These are phyloP conservation scores for Ceratosolen solmsi DNA, from an alignment of 1,140 invertebrate species.

Conservation along the genomic window DNA sequence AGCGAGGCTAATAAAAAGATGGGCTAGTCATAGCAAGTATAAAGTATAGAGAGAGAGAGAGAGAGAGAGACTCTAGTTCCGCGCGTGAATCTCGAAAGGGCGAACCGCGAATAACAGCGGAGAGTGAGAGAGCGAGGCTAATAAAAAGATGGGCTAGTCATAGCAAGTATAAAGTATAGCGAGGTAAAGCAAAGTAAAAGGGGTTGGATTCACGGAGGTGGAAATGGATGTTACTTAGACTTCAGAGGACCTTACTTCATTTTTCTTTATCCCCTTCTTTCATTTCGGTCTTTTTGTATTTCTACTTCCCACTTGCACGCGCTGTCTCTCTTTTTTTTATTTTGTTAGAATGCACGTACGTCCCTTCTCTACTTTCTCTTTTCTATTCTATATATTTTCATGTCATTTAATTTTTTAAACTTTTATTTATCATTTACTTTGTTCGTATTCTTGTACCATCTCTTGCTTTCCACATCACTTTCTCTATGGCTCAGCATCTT, in stretches of 20 bases:
- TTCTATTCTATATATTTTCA: too few species aligned
- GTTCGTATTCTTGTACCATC: not conserved
- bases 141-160: slow-evolving; percentile 39
- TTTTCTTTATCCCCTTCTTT: not conserved
- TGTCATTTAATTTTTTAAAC: too few species aligned
- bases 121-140: slow-evolving; percentile 28
- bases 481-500: not conserved
- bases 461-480: not conserved
- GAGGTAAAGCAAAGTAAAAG: slow-evolving; percentile 47
- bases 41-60: not conserved
- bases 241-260: slow-evolving; percentile 25
- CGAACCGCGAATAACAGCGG: slow-evolving; percentile 28
- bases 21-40: slow-evolving; percentile 49
- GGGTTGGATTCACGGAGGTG: slow-evolving; percentile 21
- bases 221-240: slow-evolving; percentile 51
- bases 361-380: too few species aligned
- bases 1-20: slow-evolving; percentile 33
- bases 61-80: too few species aligned
- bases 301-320: too few species aligned
- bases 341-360: too few species aligned
- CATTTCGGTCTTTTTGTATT: not conserved
- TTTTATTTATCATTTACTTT: not conserved
- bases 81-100: too few species aligned
- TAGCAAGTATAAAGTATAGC: slow-evolving; percentile 40
- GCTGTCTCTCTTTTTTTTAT: too few species aligned